Evolutionary conservation across 2,113 vertebrate species (phyloP).

Genomic region (Dinomys branickii): DNA sequence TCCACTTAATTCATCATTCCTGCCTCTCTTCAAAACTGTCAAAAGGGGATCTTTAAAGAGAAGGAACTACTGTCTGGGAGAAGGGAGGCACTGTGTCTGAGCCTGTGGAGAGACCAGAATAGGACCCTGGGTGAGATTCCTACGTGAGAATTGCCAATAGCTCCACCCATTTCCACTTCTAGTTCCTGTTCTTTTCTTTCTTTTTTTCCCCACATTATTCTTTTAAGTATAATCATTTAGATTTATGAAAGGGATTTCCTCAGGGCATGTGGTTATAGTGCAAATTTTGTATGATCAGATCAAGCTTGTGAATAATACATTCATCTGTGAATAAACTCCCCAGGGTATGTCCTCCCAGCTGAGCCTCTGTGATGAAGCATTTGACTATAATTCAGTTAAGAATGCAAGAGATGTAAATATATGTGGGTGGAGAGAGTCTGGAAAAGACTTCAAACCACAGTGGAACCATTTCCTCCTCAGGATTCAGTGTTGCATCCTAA

Average conservation of each 20-base stretch:
- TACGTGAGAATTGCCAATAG: neutral
- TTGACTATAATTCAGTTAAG: slow-evolving; percentile 88
- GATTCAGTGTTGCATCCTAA: slow-evolving; percentile 61
- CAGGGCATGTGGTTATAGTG: slow-evolving; percentile 83
- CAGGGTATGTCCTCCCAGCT: slow-evolving; percentile 80
- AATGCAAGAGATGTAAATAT: slow-evolving; percentile 83
- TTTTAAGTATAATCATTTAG: slow-evolving; percentile 84
- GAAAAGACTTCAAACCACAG: slow-evolving; percentile 65
- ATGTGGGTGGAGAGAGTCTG: slow-evolving; percentile 60
- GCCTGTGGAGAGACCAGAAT: neutral
- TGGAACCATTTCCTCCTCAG: slow-evolving; percentile 55
- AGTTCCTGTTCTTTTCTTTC: neutral
- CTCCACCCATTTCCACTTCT: slow-evolving; percentile 17
- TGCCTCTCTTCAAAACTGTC: slow-evolving; percentile 72
- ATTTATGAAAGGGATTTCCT: slow-evolving; percentile 88
- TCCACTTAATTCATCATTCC: slow-evolving; percentile 84
- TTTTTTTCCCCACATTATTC: slow-evolving; percentile 74
- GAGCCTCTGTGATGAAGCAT: slow-evolving; percentile 86
- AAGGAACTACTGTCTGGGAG: slow-evolving; percentile 35
- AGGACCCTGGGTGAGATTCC: slow-evolving; percentile 56
- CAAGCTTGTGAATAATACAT: slow-evolving; percentile 89
- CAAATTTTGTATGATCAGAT: slow-evolving; percentile 88
- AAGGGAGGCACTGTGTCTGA: neutral
- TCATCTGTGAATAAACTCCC: slow-evolving; percentile 87
- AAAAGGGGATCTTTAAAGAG: slow-evolving; percentile 60